Evolutionary conservation across 2,888 invertebrate genomes (phyloP), one percentile per base, ranked within the genome.

Genomic region (Creontiades dilutus): DNA sequence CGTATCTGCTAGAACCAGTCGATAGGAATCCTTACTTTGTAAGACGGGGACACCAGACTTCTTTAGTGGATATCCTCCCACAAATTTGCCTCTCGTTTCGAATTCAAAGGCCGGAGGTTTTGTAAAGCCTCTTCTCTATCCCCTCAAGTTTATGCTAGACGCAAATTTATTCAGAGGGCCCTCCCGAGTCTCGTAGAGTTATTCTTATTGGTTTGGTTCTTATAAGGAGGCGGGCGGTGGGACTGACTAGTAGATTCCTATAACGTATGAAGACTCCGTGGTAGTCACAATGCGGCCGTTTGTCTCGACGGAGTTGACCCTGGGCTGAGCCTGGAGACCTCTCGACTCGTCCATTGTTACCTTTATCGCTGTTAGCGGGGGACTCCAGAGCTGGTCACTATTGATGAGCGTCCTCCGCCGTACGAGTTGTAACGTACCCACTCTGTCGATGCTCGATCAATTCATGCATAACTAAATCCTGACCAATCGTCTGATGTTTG

Each of bases 201-300:
- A 86, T 86, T 86, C 86, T 86, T 75, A 86, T 86, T 86, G 86
- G 86, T 86, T 86, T 75, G 14, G 86, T 47, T 86, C 86, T 86
- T 86, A 86, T 86, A 86, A 47, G 86, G 86, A 23, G 68, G 75
- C 86, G 86, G 68, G 75, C 86, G 86, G 86, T 75, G 23, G 68
- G 48, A 37, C 37, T 75, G 68, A 46, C 68, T 86, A 48, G 48
- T 46, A 46, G 61, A 23, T 46, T 47, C 19, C 86, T 86, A 37
- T 37, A 86, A 86, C 86, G 75, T 86, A 86, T 86, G 86, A 86
- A 85, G 68, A 68, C 68, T 61, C 28, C 19, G 57, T 52, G 55
- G 86, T 27, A 85, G 85, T 85, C 86, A 86, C 86, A 86, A 86
- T 86, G 75, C 75, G 86, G 86, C 75, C 75, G 86, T 86, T 86